phyloP scores from a whole-genome alignment of 2,113 vertebrate genomes.

The Machaerirhynchus nigripectus region DNA sequence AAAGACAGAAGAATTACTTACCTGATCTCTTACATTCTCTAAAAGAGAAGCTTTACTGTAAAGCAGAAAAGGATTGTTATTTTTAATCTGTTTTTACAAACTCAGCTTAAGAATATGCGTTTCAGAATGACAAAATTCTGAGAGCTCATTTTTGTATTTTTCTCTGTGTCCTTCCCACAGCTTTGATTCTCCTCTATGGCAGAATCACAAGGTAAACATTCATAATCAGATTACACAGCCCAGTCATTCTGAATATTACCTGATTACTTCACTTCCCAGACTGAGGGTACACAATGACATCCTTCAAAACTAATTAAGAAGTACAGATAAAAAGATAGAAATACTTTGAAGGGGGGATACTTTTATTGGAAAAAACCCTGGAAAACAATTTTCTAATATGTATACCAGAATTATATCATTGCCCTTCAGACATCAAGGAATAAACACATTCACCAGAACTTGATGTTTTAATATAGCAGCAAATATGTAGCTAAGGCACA shows the following conservation, averaged over 20 bases:
- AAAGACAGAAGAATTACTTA: neutral
- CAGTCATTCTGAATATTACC: slow-evolving; percentile 51
- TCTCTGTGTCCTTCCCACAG: neutral
- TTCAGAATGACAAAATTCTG: neutral
- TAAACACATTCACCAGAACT: neutral
- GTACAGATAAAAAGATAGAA: neutral
- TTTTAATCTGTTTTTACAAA: neutral
- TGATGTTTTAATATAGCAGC: neutral
- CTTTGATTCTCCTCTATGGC: neutral
- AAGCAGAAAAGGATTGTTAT: neutral
- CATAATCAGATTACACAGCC: slow-evolving; percentile 27
- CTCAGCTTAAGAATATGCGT: neutral
- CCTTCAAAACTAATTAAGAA: slow-evolving; percentile 37
- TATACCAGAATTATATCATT: neutral
- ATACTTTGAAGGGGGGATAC: neutral
- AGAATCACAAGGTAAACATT: slow-evolving; percentile 42
- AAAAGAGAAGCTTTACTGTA: neutral
- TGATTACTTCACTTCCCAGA: slow-evolving; percentile 26
- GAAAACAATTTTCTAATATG: neutral
- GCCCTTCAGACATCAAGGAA: neutral
- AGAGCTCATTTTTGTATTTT: neutral
- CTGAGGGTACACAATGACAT: neutral
- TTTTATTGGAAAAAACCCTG: neutral
- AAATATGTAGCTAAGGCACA: neutral
- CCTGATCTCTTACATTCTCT: neutral